Base-by-base conservation (phyloP, 2,888 invertebrate genomes). In the Nymphalis urticae region DNA sequence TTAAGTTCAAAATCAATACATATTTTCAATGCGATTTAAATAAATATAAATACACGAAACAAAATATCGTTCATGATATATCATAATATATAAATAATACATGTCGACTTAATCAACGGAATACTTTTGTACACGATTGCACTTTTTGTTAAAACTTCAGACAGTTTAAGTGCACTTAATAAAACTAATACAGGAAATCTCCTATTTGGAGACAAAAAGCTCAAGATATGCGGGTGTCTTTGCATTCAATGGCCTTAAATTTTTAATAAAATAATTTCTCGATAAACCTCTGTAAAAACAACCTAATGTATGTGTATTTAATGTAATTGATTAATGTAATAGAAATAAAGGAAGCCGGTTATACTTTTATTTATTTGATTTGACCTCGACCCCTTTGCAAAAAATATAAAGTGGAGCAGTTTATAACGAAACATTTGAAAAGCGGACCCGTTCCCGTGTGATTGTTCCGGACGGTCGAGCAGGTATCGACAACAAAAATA, bases 361-460 rank as follows among this genome's bases (percentile, higher is more conserved):
- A 67, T 63, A 64, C 64, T 72, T 66, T 61, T 36, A 48, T 21
- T 62, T 48, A 64, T 58, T 60, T 6, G 58, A 32, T 59, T 67
- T 76, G 76, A 79, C 77, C 76, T 73, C 75, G 75, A 75, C 76
- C 75, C 75, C 67, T 70, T 66, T 60, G 69, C 67, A 73, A 75
- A 72, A 73, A 69, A 68, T 62, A 66, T 51, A 13, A 66, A 70
- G 67, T 68, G 48, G 42, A 64, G 69, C 59, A 66, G 16, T 64
- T 64, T 69, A 64, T 64, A 62, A 62, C 53, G 63, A 60, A 60
- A 74, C 53, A 70, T 65, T 71, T 65, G 64, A 48, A 62, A 65
- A 70, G 75, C 72, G 78, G 77, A 72, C 77, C 77, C 80, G 82
- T 90, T 89, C 87, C 89, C 89, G 82, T 88, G 89, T 86, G 87